Base-by-base conservation (phyloP, 2,888 invertebrate species). In the Desoria tigrina region DNA sequence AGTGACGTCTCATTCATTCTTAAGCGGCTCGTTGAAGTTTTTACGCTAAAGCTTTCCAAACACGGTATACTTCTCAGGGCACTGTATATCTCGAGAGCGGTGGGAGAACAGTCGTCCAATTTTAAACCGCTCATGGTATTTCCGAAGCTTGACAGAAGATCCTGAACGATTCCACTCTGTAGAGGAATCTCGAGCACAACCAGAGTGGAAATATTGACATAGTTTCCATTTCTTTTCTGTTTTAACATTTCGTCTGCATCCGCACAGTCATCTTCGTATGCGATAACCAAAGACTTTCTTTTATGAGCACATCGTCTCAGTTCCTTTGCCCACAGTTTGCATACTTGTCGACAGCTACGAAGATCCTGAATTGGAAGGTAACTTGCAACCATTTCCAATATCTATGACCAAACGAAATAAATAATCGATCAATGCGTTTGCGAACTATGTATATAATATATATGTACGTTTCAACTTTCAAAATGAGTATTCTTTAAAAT, bases 301-400 rank as follows among this genome's bases (percentile, higher is more conserved):
- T 65, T 67, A 6, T 45, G 50, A 14, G 63, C 42, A n/a, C 59
- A 60, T 32, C 60, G 39, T 2, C 58, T 57, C 62, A 70, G 60
- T 60, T 70, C 67, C 1, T 37, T 24, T 21, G 66, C 39, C 65
- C 66, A 70, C 4, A 60, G 23, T 18, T 63, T 65, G 42, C 70
- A 70, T n/a, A 70, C 70, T 14, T 64, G 32, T 1, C 66, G 50
- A 39, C 70, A 70, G 18, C 18, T 51, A 1, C 63, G 54, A 18
- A 70, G 39, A 50, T 67, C 66, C 42, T 70, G 61, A 6, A 51
- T 49, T 9, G 69, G 66, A 7, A 69, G 65, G 37, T 63, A 42
- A 24, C 42, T 60, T n/a, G 66, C 66, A 37, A 69, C 58, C n/a
- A 66, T 62, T 54, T 70, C 70, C 63, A 70, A 37, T 37, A 70